phyloP scores from a whole-genome alignment of 2,113 vertebrate species.

The Promerops cafer region DNA sequence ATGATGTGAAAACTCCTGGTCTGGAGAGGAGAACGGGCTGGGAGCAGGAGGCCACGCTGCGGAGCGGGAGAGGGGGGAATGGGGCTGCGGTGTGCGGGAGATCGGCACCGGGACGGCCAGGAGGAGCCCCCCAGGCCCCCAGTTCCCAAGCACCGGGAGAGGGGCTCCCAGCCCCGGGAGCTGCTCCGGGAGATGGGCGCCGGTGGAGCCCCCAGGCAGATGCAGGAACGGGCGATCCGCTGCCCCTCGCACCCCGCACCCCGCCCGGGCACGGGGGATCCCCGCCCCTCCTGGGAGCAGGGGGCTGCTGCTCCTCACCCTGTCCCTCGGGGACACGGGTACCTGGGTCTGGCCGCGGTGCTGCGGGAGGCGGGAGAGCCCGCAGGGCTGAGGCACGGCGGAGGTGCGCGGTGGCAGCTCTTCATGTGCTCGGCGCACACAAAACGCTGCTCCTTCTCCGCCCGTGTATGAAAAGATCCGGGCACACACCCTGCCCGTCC shows the following conservation, averaged over 20 bases:
- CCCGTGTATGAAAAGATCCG: rapidly evolving
- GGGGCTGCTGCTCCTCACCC: neutral
- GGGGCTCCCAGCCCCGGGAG: neutral
- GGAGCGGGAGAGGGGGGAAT: neutral
- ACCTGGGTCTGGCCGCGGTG: neutral
- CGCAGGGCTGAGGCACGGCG: neutral
- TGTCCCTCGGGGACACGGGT: neutral
- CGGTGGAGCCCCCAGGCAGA: neutral
- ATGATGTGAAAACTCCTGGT: constrained; percentile 34
- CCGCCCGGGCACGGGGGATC: neutral
- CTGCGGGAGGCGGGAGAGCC: neutral
- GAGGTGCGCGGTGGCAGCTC: neutral
- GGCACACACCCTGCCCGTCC: neutral
- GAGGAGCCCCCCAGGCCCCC: neutral
- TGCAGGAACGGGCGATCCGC: neutral
- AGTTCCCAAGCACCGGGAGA: neutral
- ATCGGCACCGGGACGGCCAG: neutral
- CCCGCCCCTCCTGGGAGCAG: neutral
- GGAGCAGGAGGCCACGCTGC: constrained; percentile 36
- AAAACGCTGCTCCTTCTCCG: neutral
- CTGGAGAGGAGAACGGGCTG: neutral
- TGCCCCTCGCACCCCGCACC: neutral
- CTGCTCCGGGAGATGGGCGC: neutral
- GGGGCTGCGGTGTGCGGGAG: neutral
- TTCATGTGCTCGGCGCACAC: neutral